These are phyloP conservation scores for Graptemys geographica DNA, from an alignment of 2,797 vertebrate genomes.

Conservation along the genomic window DNA sequence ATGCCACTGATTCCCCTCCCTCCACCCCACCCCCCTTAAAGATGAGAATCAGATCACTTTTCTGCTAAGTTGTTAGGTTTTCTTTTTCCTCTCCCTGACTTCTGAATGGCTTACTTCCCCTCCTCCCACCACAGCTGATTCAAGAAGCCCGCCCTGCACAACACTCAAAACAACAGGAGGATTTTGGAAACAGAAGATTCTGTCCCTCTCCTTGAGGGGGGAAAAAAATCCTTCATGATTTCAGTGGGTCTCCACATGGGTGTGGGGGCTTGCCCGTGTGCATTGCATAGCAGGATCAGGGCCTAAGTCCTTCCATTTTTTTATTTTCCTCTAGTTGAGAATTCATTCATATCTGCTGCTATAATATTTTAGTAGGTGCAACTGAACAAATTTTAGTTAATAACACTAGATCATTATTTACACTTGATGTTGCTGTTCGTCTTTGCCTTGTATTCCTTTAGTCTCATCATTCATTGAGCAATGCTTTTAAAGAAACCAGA, in stretches of 20 bases:
- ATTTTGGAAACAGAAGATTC: background rate
- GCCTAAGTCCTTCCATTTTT: background rate
- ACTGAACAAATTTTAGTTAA: slow-evolving; percentile 6
- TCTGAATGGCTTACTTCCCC: background rate
- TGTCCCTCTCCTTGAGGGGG: background rate
- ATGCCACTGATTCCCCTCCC: background rate
- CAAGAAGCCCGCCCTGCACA: background rate
- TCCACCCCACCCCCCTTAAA: background rate
- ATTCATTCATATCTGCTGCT: background rate
- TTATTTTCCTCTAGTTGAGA: slow-evolving; percentile 7
- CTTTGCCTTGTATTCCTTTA: background rate
- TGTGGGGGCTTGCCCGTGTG: background rate
- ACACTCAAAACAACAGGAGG: background rate
- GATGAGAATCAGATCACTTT: background rate
- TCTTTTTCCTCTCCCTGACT: background rate
- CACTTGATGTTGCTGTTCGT: background rate
- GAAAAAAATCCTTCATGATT: background rate
- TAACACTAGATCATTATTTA: background rate
- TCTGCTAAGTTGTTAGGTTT: background rate
- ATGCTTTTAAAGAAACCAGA: background rate
- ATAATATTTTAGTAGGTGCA: background rate
- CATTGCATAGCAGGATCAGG: background rate
- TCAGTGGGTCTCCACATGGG: background rate
- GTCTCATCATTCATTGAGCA: background rate
- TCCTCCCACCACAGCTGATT: background rate